Conservation (phyloP, 2,797 vertebrate genomes). For the Sardinella longiceps region DNA sequence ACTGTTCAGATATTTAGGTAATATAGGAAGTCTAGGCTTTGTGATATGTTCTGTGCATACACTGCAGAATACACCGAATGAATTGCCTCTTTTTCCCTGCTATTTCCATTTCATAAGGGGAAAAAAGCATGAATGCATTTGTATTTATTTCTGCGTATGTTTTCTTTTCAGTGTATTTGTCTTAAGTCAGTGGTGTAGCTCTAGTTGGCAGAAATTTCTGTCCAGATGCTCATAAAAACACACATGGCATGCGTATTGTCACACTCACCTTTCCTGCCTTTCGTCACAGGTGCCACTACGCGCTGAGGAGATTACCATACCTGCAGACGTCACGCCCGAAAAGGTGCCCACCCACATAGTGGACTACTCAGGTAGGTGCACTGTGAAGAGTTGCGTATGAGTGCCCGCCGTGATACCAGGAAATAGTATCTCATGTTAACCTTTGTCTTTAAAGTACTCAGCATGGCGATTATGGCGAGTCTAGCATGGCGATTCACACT, state of each 20-base stretch:
- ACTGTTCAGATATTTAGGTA: background rate
- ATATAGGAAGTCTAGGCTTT: background rate
- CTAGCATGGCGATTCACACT: too few species aligned
- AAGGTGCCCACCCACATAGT: slow-evolving; percentile 97
- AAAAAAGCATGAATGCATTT: too few species aligned
- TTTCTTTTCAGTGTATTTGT: background rate
- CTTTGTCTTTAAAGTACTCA: too few species aligned
- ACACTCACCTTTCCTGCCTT: background rate
- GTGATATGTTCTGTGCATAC: background rate
- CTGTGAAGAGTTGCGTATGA: too few species aligned
- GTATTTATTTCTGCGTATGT: background rate
- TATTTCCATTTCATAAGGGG: too few species aligned
- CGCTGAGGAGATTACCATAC: slow-evolving; percentile 97
- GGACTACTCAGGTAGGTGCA: slow-evolving; percentile 88
- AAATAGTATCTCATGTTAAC: too few species aligned
- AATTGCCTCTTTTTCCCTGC: too few species aligned
- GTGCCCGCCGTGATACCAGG: background rate
- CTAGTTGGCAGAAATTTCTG: background rate
- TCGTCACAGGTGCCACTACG: slow-evolving; percentile 85
- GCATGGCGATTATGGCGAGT: too few species aligned
- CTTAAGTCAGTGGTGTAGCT: background rate
- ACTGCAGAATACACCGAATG: too few species aligned
- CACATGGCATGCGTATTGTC: background rate
- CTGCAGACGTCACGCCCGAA: slow-evolving; percentile 95
- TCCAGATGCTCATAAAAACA: too few species aligned